These are phyloP conservation scores for Ctenochaetus hawaiiensis DNA, from an alignment of 2,797 vertebrate species.

Conservation along the genomic window DNA sequence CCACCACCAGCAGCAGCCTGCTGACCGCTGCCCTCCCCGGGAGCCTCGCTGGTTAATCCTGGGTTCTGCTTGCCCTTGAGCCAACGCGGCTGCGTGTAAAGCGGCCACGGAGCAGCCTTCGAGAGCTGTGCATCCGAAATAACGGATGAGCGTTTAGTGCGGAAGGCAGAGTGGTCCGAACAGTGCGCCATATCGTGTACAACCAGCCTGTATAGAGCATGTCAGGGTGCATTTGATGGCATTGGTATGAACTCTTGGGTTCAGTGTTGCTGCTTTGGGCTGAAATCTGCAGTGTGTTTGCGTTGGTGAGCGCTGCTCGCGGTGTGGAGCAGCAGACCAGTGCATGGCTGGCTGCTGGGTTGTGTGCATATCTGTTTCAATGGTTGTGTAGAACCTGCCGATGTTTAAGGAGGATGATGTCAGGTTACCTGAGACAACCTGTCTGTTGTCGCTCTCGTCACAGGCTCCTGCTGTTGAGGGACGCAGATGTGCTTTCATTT, in stretches of 20 bases:
- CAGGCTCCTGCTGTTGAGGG: neutral
- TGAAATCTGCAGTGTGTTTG: neutral
- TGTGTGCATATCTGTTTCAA: slow-evolving; percentile 7
- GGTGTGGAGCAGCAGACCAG: slow-evolving; percentile 16
- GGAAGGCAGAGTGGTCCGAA: neutral
- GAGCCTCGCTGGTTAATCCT: slow-evolving; percentile 42
- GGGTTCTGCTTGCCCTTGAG: slow-evolving; percentile 74
- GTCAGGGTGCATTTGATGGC: neutral
- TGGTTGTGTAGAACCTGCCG: slow-evolving; percentile 9
- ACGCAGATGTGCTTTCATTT: neutral
- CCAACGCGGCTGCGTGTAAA: slow-evolving; percentile 39
- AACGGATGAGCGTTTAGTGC: neutral
- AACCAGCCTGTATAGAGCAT: neutral
- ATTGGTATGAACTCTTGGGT: neutral
- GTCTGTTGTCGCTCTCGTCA: neutral
- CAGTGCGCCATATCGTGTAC: neutral
- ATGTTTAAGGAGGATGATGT: neutral
- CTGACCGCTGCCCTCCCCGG: slow-evolving; percentile 7
- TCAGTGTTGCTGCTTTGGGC: neutral
- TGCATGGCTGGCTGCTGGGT: slow-evolving; percentile 11
- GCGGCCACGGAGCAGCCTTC: neutral
- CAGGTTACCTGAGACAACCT: slow-evolving; percentile 10
- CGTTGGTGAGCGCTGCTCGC: neutral
- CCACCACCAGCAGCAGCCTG: neutral
- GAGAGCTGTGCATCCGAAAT: neutral